Conservation (phyloP, 1,140 invertebrate species). For the Solen grandis region DNA sequence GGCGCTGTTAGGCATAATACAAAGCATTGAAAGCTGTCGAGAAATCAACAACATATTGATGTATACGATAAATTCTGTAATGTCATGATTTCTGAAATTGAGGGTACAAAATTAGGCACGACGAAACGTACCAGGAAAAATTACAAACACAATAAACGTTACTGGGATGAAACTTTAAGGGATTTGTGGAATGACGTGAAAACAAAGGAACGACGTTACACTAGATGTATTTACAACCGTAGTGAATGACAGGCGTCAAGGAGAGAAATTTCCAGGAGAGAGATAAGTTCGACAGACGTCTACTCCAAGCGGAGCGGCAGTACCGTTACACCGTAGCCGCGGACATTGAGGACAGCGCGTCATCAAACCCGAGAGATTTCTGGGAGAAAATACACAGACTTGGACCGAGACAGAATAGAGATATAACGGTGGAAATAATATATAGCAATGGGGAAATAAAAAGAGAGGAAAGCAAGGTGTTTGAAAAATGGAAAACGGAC, state of each 20-base stretch:
- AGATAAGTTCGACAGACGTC: conserved; percentile 36
- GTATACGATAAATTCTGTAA: conserved; percentile 34
- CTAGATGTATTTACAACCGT: not conserved
- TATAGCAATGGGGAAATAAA: not conserved
- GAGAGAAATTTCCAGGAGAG: not conserved
- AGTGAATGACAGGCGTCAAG: not conserved
- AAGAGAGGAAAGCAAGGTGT: not conserved
- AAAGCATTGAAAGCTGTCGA: conserved; percentile 6
- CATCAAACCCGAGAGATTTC: conserved; percentile 45
- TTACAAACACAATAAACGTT: conserved; percentile 25
- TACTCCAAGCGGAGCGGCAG: conserved; percentile 18
- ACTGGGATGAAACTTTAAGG: conserved; percentile 48
- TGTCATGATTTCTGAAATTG: conserved; percentile 34
- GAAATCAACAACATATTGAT: conserved; percentile 38
- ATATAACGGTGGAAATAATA: conserved; percentile 9
- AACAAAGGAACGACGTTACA: conserved; percentile 11
- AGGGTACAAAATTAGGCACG: not conserved
- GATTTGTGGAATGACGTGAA: conserved; percentile 29
- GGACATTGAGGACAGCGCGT: conserved; percentile 13
- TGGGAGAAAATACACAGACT: conserved; percentile 36
- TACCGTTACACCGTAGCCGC: not conserved
- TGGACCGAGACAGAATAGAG: conserved; percentile 23
- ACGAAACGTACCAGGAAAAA: not conserved
- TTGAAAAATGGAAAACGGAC: conserved; percentile 18
- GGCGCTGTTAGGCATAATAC: conserved; percentile 7